Evolutionary conservation across 2,797 vertebrate species (phyloP), one percentile per base, ranked within the genome.

Genomic region (Merluccius polli): DNA sequence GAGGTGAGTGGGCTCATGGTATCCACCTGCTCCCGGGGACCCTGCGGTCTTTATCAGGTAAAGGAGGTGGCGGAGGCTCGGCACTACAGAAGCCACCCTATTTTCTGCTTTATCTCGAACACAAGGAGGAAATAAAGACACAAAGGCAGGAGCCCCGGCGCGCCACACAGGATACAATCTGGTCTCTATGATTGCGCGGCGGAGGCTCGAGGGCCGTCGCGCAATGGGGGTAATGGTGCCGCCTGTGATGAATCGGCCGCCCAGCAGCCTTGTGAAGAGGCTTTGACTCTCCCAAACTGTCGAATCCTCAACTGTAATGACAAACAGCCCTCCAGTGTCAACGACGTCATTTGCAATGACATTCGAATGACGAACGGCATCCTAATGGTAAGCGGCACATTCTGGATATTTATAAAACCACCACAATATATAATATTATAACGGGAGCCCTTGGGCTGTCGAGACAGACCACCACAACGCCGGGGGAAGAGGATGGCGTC

Each of bases 181-280:
- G 91, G 93, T 93, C 91, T 91, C 87, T 90, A 91, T 93, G 93
- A 93, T 93, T 92, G 90, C 90, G 80, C 89, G 88, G 87, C 83
- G 72, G 75, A 87, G 87, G 91, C 91, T 93, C 78, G 89, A 89
- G 88, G 91, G 88, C 90, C 89, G 84, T 91, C 87, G 90, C 83
- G 88, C 87, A 83, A 3, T 1, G 83, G 87, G 89, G 89, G 88
- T 94, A 92, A 93, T 91, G 85, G 88, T 88, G 90, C 88, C 82
- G 87, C 89, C 81, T 74, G 88, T 91, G 92, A 93, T 89, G 92
- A 91, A 93, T 93, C 89, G 90, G 89, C 88, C 83, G 84, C 82
- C 68, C 71, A 77, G 83, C 82, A 79, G 82, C 89, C 89, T 78
- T 81, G 31, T 87, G 89, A 86, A 84, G 73, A 82, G 84, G 80